Conservation (phyloP, 2,888 invertebrate species). For the Lysandra bellargus region DNA sequence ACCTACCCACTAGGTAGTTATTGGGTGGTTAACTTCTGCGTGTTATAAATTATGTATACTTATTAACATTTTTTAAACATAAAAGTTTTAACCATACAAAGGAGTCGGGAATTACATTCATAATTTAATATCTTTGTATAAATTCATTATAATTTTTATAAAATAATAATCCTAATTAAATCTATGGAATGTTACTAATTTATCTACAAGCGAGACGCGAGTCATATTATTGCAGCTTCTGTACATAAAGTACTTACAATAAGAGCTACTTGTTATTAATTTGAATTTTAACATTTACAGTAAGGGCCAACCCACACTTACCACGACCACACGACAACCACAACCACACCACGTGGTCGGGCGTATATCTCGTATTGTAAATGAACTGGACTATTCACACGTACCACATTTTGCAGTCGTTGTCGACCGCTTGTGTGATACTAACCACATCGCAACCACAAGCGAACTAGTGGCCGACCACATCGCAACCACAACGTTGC, state of each 20-base stretch:
- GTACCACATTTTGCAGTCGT: too few relatives aligned
- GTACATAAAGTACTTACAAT: neutral
- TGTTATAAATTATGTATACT: neutral
- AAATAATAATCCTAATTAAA: neutral
- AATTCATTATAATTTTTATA: neutral
- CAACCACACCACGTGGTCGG: too few relatives aligned
- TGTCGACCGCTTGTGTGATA: too few relatives aligned
- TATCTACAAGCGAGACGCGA: neutral
- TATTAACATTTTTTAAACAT: too few relatives aligned
- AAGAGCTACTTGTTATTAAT: neutral
- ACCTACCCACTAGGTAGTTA: too few relatives aligned
- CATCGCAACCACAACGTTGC: too few relatives aligned
- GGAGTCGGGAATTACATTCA: neutral
- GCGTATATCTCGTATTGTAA: too few relatives aligned
- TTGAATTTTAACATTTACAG: neutral
- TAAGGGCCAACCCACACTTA: neutral
- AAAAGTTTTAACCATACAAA: neutral
- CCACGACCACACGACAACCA: too few relatives aligned
- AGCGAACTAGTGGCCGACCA: too few relatives aligned
- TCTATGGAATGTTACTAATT: conserved; percentile 8
- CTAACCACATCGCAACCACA: too few relatives aligned
- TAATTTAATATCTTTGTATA: neutral
- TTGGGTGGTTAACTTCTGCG: neutral
- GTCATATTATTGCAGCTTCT: neutral
- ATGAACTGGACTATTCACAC: too few relatives aligned